Evolutionary conservation across 2,797 vertebrate species (phyloP).

Genomic region (Botia kubotai): DNA sequence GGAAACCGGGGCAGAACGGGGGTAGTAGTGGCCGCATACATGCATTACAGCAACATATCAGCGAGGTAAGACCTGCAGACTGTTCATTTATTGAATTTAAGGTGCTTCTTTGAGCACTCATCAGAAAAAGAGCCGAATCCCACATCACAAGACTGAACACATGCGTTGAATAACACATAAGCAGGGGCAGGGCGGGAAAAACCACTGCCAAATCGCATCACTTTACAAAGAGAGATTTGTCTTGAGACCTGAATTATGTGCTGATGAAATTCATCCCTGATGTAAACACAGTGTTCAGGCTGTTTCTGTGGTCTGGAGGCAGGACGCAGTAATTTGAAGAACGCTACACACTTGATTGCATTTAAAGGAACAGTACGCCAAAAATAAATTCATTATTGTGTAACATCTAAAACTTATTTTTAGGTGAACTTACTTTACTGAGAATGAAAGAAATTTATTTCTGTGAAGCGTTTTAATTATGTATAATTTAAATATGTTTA

Average conservation of each 20-base stretch:
- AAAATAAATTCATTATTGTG: not conserved
- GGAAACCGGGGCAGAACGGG: constrained; percentile 94
- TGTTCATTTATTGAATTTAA: constrained; percentile 43
- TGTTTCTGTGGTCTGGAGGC: constrained; percentile 33
- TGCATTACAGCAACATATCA: constrained; percentile 98
- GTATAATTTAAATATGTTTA: too few species aligned
- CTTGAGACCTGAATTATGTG: constrained; percentile 51
- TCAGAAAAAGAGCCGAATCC: constrained; percentile 42
- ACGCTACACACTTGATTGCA: not conserved
- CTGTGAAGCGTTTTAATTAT: too few species aligned
- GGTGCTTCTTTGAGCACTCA: constrained; percentile 14
- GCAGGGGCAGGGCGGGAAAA: constrained; percentile 6
- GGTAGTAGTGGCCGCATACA: constrained; percentile 95
- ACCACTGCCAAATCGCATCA: constrained; percentile 15
- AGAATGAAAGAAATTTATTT: too few species aligned
- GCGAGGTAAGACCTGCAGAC: constrained; percentile 48
- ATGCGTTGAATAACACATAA: constrained; percentile 46
- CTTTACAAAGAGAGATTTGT: constrained; percentile 41
- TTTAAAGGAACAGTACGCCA: not conserved
- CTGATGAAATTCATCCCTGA: constrained; percentile 37
- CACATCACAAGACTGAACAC: constrained; percentile 63
- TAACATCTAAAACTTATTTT: not conserved
- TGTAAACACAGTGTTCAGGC: constrained; percentile 19
- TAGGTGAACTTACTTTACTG: too few species aligned
- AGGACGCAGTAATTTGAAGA: constrained; percentile 2